Evolutionary conservation across 2,113 vertebrate species (phyloP).

Genomic region (Alces alces): DNA sequence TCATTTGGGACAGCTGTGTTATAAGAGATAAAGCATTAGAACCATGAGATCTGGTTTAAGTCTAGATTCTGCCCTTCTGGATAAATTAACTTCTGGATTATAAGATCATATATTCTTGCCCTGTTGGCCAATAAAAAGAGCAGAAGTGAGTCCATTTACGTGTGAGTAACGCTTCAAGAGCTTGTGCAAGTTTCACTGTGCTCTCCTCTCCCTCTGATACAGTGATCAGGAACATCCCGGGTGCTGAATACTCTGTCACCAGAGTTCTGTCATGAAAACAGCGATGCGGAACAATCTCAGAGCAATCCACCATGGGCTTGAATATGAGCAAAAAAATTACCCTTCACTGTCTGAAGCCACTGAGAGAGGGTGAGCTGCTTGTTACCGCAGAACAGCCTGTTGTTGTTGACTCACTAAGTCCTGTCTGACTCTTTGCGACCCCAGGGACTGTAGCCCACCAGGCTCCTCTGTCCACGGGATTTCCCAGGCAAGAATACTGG

Average conservation of each 20-base stretch:
- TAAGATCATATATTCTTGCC: too few relatives aligned
- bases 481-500: background rate
- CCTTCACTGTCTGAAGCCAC: background rate
- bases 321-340: background rate
- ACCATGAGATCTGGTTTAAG: background rate
- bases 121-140: background rate
- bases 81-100: background rate
- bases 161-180: background rate
- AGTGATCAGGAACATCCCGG: background rate
- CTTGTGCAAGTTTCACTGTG: background rate
- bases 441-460: background rate
- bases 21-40: background rate
- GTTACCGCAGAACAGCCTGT: background rate
- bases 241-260: background rate
- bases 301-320: accelerated
- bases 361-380: background rate
- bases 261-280: background rate
- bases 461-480: background rate
- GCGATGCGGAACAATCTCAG: background rate
- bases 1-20: background rate
- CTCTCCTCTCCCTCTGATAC: background rate
- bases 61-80: background rate
- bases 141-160: background rate
- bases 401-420: background rate
- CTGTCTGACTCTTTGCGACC: background rate